Base-by-base conservation (phyloP, 2,888 invertebrate species). In the Drosophila quinaria region DNA sequence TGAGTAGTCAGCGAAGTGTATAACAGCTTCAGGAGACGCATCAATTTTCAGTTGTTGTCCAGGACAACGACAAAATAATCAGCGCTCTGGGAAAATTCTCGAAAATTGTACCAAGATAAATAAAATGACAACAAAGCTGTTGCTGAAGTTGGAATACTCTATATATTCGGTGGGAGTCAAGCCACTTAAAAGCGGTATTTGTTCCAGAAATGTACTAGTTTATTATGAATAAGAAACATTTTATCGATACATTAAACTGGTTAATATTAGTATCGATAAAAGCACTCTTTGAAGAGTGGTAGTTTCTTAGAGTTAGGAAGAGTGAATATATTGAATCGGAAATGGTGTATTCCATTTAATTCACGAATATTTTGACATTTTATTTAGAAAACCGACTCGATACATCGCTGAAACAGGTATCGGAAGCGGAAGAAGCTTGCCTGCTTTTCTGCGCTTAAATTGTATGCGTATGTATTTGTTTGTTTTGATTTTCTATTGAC, bases 1-100 rank as follows among this genome's bases (percentile, higher is more conserved):
- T 56, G 55, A 67, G 61, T 35, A 67, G 54, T 60, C 78, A 79
- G 67, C 79, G 81, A 83, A 78, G 89, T 78, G 71, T 70, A 85
- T 59, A 42, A 44, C 54, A 77, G 56, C 67, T 47, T 61, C 56
- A 44, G 42, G 42, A 51, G 59, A 19, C 46, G 69, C 87, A 86
- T 89, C 87, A 83, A 85, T 85, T 89, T 89, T 81, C 87, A 76
- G 65, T 79, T 73, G 84, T 84, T 78, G 88, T 68, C 83, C 74
- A 31, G 70, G 87, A 70, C 75, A 75, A 83, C 83, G 71, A 60
- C 69, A 56, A 76, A 70, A 72, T 75, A 78, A 71, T 84, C 85
- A 82, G 52, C 50, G 61, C 50, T 58, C 55, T 58, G 41, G 42
- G 35, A 10, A 63, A 77, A 77, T 77, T 67, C 62, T 58, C 56